phyloP scores from a whole-genome alignment of 53 echinoderm and acorn worm species.

The Astropecten irregularis region DNA sequence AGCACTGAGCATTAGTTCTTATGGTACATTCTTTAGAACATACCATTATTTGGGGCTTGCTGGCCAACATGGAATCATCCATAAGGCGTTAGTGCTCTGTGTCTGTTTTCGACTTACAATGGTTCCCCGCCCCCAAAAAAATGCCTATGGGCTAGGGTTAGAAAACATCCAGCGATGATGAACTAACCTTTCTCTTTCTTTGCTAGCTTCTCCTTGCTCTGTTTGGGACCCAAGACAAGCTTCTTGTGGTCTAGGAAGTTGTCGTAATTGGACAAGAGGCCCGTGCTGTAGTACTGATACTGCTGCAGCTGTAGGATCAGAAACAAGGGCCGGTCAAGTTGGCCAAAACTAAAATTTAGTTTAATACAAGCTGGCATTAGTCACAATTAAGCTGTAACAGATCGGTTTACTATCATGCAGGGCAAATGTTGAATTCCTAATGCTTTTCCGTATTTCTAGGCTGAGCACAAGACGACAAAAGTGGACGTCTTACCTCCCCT shows the following conservation, averaged over 20 bases:
- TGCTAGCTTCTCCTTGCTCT: conserved; percentile 70
- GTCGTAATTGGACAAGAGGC: conserved; percentile 89
- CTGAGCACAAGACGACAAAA: background rate
- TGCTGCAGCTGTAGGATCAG: conserved; percentile 73
- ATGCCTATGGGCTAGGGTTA: too few relatives aligned
- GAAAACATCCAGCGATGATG: too few relatives aligned
- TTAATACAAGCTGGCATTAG: background rate
- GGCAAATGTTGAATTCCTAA: too few relatives aligned
- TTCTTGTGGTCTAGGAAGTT: conserved; percentile 93
- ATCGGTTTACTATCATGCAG: background rate
- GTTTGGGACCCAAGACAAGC: conserved; percentile 79
- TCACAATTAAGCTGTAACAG: background rate
- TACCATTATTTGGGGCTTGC: too few relatives aligned
- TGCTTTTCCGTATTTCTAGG: too few relatives aligned
- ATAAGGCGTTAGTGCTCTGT: too few relatives aligned
- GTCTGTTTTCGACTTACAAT: too few relatives aligned
- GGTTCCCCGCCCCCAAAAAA: too few relatives aligned
- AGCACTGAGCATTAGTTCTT: too few relatives aligned
- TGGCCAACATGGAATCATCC: too few relatives aligned
- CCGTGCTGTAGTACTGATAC: conserved; percentile 95
- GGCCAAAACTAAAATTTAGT: too few relatives aligned
- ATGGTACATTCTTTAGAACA: too few relatives aligned
- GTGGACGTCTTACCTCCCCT: conserved; percentile 92
- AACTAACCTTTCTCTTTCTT: conserved; percentile 83
- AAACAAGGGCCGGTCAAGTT: background rate